Percentiles rank a stretch among this genome's conserved stretches.
These are phyloP conservation scores for Deroptyus accipitrinus DNA, from an alignment of 2,113 vertebrate genomes.

Conservation along the genomic window DNA sequence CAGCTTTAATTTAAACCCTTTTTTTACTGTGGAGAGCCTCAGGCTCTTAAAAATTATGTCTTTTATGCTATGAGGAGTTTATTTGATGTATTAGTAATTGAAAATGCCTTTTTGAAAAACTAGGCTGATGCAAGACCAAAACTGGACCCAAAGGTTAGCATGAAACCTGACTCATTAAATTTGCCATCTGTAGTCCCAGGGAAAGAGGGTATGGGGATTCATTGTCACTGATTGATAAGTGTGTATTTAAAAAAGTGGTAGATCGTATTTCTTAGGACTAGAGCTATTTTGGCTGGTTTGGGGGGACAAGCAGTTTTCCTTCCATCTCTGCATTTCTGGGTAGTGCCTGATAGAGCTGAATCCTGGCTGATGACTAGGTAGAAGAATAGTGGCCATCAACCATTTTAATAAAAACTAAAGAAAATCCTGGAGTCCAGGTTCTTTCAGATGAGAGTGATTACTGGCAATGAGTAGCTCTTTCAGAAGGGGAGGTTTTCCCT, in stretches of 20 bases:
- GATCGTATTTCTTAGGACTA: neutral
- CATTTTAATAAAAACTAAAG: neutral
- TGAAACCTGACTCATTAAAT: neutral
- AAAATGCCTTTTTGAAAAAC: neutral
- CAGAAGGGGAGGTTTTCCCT: neutral
- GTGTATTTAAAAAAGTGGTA: neutral
- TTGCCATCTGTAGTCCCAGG: neutral
- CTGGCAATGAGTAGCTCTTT: neutral
- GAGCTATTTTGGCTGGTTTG: neutral
- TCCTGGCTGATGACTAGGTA: neutral
- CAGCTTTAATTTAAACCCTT: neutral
- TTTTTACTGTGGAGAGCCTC: neutral
- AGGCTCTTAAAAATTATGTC: neutral
- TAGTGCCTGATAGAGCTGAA: accelerated
- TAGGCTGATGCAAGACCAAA: neutral
- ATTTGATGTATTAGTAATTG: neutral
- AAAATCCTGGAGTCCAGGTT: neutral
- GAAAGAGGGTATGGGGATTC: neutral
- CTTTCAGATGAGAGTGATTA: neutral
- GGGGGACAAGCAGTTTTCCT: neutral
- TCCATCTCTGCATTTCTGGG: neutral
- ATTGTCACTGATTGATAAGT: neutral
- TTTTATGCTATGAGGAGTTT: neutral
- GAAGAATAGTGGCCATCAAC: accelerated
- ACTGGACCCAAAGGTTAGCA: accelerated